Base-by-base conservation (phyloP, 2,797 vertebrate genomes). In the Pangasius larnaudii region DNA sequence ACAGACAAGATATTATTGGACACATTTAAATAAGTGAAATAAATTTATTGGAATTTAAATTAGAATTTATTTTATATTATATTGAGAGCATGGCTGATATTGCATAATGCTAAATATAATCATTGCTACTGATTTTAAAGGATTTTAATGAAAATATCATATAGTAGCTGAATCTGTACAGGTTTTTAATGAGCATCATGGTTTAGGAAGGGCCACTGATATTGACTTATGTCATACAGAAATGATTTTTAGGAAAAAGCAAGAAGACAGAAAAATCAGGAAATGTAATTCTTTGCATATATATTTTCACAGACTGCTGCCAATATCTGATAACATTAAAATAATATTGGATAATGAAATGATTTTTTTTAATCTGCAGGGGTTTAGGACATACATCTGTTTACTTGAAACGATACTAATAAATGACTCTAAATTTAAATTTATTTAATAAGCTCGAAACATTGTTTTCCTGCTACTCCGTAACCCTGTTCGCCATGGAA, bases 371-470 rank as follows among this genome's bases (percentile, higher is more conserved):
- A 33, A 69, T 24, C 39, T 33, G 16, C n/a, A 58, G 9, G 18
- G 0, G 36, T 61, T 61, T 61, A 39, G 33, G 19, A 56, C 19
- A 22, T 80, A 33, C 13, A 33, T 42, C 22, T 42, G 3, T 78
- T 30, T 56, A 22, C 7, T 56, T 78, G 30, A 78, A 33, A 53
- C 4, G 10, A 18, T 74, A 19, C 30, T 79, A 56, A 58, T 56
- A 58, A 42, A n/a, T 75, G 13, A 75, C 49, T n/a, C 72, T 75
- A 46, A 75, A 75, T 75, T 14, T 24, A n/a, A 27, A 75, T 75
- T 0, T n/a, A 49, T 49, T 14, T 27, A n/a, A n/a, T 49, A 49
- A 49, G 36, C 36, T 42, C 2, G 1, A 42, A 39, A 22, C 69
- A 42, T 24, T 42, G 33, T 8, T 5, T 49, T 30, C 9, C 71